Evolutionary conservation across 2,113 vertebrate genomes (phyloP), one percentile per base, ranked within the genome.

Genomic region (Bubo blakistoni): DNA sequence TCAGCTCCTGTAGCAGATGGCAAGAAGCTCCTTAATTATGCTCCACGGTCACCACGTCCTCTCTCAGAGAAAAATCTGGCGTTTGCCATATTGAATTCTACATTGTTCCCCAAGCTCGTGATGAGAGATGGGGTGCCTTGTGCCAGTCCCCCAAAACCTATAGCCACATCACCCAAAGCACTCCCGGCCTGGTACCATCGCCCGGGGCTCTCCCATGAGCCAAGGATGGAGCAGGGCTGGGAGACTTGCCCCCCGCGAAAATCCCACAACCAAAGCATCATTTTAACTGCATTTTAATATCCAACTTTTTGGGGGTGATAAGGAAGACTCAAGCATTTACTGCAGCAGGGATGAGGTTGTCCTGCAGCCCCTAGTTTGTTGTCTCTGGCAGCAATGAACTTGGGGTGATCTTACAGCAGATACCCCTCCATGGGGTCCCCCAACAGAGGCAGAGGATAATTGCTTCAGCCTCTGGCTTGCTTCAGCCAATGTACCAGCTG

Each of bases 381-480:
- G 4, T 14, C 36, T 17, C 57, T 4, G 42, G 57, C 22, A 65
- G 73, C 49, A 10, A 6, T 1, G n/a, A 40, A 2, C 11, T 7
- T 0, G 30, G 24, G 42, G 36, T 4, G 77, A 27, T 15, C 30
- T 44, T 21, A 1, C 11, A 15, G 54, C 10, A 20, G 40, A 13
- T 6, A 6, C 9, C 15, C 17, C 59, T 27, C 51, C 22, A 1
- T 0, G 9, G 27, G 51, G 30, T 27, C 40, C 63, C 3, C 7
- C 34, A 3, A 4, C 54, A 2, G 11, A 16, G 54, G 13, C 21
- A 24, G 52, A 62, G 38, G 27, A 24, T 25, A 22, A 19, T 3
- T 6, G 26, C 38, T 26, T 22, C 54, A 54, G 46, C 61, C 77
- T 9, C 34, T 0, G 10, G 15, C 13, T 65, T 42, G 16, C 27